Conservation (phyloP, 2,113 vertebrate genomes). For the Sakesphorus luctuosus region DNA sequence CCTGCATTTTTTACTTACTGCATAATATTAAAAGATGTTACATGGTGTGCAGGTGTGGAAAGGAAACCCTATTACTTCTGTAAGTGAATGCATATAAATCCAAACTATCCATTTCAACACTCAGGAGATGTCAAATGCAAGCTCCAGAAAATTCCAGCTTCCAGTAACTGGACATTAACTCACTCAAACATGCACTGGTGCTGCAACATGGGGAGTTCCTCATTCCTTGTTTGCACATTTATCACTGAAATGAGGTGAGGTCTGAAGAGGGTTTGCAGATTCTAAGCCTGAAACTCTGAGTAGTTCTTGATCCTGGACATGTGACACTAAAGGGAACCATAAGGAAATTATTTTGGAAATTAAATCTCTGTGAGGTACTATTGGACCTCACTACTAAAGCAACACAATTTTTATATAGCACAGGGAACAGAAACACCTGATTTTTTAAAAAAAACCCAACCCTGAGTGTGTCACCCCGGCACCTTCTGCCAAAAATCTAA, state of each 20-base stretch:
- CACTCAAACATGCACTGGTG: background rate
- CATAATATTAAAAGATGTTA: background rate
- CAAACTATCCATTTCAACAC: background rate
- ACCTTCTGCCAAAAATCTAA: background rate
- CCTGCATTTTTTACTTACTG: background rate
- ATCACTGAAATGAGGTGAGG: background rate
- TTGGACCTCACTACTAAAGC: background rate
- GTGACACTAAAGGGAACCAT: background rate
- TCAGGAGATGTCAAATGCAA: background rate
- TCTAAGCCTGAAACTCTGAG: background rate
- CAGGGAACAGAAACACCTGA: background rate
- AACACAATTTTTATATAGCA: background rate
- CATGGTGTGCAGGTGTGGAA: background rate
- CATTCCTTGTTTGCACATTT: background rate
- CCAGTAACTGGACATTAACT: background rate
- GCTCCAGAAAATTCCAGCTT: background rate
- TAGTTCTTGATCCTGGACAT: background rate
- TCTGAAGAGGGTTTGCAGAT: background rate
- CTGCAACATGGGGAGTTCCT: background rate
- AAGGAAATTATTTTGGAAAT: background rate
- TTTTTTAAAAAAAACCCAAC: background rate
- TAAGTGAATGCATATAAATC: background rate
- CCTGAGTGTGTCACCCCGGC: background rate
- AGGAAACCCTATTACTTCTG: background rate
- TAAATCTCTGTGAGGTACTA: background rate